A percentile compares a stretch with the other conserved stretches of the same genome.
These are phyloP conservation scores for Sturnira hondurensis DNA, from an alignment of 2,113 vertebrate genomes.

Conservation along the genomic window DNA sequence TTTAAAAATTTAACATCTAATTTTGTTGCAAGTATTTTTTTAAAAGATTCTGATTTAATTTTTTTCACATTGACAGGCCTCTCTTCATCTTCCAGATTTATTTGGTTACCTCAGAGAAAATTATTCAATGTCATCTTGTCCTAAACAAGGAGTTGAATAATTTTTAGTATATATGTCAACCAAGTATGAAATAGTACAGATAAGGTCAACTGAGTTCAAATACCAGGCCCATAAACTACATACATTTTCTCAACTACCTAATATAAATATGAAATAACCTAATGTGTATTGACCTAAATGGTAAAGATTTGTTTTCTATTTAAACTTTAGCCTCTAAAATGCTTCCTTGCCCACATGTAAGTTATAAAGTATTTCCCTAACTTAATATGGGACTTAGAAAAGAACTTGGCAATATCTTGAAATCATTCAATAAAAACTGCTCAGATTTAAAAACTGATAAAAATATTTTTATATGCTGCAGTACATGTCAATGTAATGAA, in stretches of 20 bases:
- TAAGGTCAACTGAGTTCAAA: background rate
- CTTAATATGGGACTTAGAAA: background rate
- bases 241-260: background rate
- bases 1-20: background rate
- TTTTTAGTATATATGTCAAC: background rate
- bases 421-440: conserved; percentile 14
- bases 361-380: conserved; percentile 4
- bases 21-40: conserved; percentile 29
- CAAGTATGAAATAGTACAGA: background rate
- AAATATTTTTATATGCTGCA: conserved; percentile 3
- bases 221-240: background rate
- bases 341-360: background rate
- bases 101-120: background rate
- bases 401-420: conserved; percentile 39
- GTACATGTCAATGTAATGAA: background rate
- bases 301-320: conserved; percentile 24
- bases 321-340: conserved; percentile 12
- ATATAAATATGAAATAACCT: conserved; percentile 22
- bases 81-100: background rate
- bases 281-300: background rate
- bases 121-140: background rate
- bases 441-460: conserved; percentile 29
- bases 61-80: background rate
- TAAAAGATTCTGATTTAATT: background rate
- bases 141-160: conserved; percentile 3